Base-by-base conservation (phyloP, 2,888 invertebrate genomes). In the Himalopsyche kuldschensis region DNA sequence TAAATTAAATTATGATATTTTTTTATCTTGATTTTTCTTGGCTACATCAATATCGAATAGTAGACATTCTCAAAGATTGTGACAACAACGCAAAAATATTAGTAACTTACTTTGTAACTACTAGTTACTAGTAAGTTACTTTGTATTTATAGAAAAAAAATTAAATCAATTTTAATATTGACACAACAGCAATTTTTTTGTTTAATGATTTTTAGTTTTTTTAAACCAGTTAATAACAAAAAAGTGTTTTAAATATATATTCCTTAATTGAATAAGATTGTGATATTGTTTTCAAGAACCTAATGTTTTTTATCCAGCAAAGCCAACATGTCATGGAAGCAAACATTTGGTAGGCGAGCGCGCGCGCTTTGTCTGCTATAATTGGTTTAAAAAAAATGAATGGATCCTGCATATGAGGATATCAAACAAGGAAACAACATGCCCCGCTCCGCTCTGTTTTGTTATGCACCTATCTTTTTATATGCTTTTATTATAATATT, bases 341-440 rank as follows among this genome's bases (percentile, higher is more conserved):
- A 84, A 84, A 84, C 85, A 86, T 86, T 86, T 84, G 86, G 86
- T 80, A 82, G 83, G 79, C 84, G 85, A 83, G 84, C 84, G 83
- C 85, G 83, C 84, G 82, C 83, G 84, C 85, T 82, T 86, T 86
- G 86, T 86, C 82, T 79, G 85, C 81, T 77, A 86, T 86, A 86
- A 86, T 86, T 85, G 86, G 81, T 85, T 82, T 80, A 35, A 76
- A 86, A 35, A 84, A 84, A 84, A 84, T 82, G 81, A 84, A 85
- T 82, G 81, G 69, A 79, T 82, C 82, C 84, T 83, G 84, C 84
- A 86, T 55, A 55, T 85, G 84, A 82, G 82, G 80, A 81, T 82
- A 86, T 86, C 84, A 83, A 81, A 80, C 81, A 75, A 80, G 78
- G 80, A 84, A 79, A 83, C 82, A 79, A 78, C 79, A 35, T 31